Conservation (phyloP, 2,888 invertebrate genomes). For the Catocala nupta region DNA sequence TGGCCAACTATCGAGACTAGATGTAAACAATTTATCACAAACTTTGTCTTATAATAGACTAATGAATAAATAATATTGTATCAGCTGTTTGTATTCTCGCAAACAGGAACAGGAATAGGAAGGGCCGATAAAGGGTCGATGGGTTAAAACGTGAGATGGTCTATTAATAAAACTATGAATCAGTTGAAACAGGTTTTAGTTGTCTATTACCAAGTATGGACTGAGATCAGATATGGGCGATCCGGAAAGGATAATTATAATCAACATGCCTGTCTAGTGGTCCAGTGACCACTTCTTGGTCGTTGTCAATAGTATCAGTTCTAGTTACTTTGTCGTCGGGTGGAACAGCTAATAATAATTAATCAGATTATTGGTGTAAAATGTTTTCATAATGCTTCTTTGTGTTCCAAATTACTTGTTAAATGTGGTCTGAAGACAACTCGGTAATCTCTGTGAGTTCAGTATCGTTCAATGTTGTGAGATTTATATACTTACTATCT, state of each 20-base stretch:
- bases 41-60: not conserved
- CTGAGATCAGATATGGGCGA: slow-evolving; percentile 6
- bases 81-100: not conserved
- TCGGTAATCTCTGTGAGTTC: too few relatives aligned
- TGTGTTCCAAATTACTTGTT: too few relatives aligned
- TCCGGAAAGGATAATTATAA: slow-evolving; percentile 15
- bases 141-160: slow-evolving; percentile 9
- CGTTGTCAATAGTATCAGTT: not conserved
- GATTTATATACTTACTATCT: too few relatives aligned
- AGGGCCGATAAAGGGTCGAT: slow-evolving; percentile 8
- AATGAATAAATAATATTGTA: not conserved
- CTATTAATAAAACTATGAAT: slow-evolving; percentile 16
- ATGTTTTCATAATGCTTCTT: too few relatives aligned
- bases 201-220: slow-evolving; percentile 9
- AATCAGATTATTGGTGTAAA: too few relatives aligned
- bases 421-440: too few relatives aligned
- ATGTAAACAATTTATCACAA: not conserved
- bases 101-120: slow-evolving; percentile 9
- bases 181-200: slow-evolving; percentile 16
- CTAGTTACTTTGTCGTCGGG: not conserved
- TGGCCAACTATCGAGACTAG: not conserved
- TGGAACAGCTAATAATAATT: too few relatives aligned
- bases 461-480: too few relatives aligned
- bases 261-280: slow-evolving; percentile 1
- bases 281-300: not conserved